Conservation (phyloP, 2,888 invertebrate species). For the Drosophila subquinaria region DNA sequence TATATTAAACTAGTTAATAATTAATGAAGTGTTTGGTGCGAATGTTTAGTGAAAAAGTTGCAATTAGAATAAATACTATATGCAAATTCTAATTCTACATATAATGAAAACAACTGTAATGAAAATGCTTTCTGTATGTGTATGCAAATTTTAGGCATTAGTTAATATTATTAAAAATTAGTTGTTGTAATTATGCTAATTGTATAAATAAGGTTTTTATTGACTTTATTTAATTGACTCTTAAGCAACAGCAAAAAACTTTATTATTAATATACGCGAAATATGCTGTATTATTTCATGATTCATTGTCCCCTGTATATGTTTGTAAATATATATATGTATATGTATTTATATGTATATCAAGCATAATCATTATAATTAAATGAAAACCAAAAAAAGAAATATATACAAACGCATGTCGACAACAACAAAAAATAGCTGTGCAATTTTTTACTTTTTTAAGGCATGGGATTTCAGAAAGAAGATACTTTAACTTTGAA, state of each 20-base stretch:
- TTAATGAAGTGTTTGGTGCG: constrained; percentile 43
- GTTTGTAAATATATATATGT: constrained; percentile 63
- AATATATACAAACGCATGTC: constrained; percentile 12
- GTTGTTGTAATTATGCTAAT: constrained; percentile 48
- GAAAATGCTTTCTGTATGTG: constrained; percentile 31
- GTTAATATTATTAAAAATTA: constrained; percentile 59
- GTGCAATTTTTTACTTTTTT: background rate
- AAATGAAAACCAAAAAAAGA: constrained; percentile 53
- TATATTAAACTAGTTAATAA: constrained; percentile 61
- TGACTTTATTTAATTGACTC: constrained; percentile 33
- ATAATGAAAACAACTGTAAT: constrained; percentile 6
- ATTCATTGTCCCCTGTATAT: constrained; percentile 60
- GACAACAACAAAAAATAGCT: background rate
- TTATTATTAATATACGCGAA: constrained; percentile 30
- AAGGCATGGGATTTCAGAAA: background rate
- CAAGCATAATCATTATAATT: constrained; percentile 51
- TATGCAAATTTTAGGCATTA: constrained; percentile 53
- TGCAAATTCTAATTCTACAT: constrained; percentile 21
- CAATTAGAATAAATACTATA: constrained; percentile 33
- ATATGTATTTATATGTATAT: constrained; percentile 27
- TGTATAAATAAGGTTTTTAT: constrained; percentile 62
- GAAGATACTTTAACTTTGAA: too few species aligned
- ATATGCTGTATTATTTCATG: constrained; percentile 62
- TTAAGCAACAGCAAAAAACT: constrained; percentile 25
- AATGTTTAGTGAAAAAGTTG: constrained; percentile 48